Base-by-base conservation (phyloP, 1,140 invertebrate species). In the Telenomus remus region DNA sequence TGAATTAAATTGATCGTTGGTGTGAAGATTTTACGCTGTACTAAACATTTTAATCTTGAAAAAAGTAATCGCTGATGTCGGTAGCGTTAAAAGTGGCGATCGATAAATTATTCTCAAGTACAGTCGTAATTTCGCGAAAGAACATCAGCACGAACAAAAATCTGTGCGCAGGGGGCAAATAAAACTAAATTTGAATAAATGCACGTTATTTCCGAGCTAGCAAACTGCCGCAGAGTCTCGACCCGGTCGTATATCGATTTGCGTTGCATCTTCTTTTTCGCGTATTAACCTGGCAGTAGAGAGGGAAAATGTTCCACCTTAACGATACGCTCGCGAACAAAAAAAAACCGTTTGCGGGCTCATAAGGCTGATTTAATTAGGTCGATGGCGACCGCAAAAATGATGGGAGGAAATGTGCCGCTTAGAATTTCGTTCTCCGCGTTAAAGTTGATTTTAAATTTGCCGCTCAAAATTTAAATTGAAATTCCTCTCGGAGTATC, bases 361-460 rank as follows among this genome's bases (percentile, higher is more conserved):
- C 34, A 61, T 51, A 61, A 34, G 19, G 57, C 34, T 51, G 48
- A 51, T 61, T 61, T 61, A 61, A 61, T 61, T 50, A 61, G 47
- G n/a, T 7, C 4, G 11, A 44, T 7, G 13, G 43, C 11, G 12
- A 44, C 11, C 6, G 12, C 11, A 44, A 44, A 44, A 43, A 43
- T n/a, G n/a, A 43, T 10, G 34, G 34, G 34, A 35, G 34, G 10
- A 35, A 35, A 35, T 35, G 5, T 35, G 34, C 5, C 34, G 39
- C n/a, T n/a, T n/a, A n/a, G n/a, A n/a, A n/a, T n/a, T n/a, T n/a
- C n/a, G n/a, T n/a, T n/a, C n/a, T n/a, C n/a, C n/a, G n/a, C n/a
- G n/a, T n/a, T n/a, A n/a, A n/a, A n/a, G 9, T 39, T 10, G 37
- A 39, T 4, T 11, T 39, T 9, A 39, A 39, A 39, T 11, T 39